Conservation (phyloP, 1,140 invertebrate species). For the Trachymyrmex septentrionalis region DNA sequence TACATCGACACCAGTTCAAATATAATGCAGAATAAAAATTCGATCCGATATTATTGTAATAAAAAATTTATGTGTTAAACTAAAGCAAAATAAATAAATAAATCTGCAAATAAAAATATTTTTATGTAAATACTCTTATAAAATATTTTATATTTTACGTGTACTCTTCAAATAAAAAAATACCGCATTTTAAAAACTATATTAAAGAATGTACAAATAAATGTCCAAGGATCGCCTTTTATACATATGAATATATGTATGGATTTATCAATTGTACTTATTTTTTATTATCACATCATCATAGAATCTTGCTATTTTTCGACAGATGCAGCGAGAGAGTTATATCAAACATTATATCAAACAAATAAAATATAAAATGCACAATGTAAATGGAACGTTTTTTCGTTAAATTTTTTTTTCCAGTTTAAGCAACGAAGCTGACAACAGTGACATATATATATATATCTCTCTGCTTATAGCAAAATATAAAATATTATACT, state of each 20-base stretch:
- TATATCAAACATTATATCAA: background rate
- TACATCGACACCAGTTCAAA: background rate
- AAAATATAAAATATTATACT: background rate
- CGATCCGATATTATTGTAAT: background rate
- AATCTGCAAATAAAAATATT: background rate
- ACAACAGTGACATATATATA: background rate
- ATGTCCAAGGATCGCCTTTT: slow-evolving; percentile 19
- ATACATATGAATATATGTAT: background rate
- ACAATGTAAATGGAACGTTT: background rate
- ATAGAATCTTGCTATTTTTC: slow-evolving; percentile 19
- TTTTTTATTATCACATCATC: background rate
- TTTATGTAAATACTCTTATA: background rate
- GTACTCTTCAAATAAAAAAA: background rate
- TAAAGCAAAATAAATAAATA: background rate
- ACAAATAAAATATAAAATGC: slow-evolving; percentile 12
- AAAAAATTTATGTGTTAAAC: background rate
- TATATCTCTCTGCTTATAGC: background rate
- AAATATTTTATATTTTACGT: slow-evolving; percentile 15
- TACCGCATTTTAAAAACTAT: background rate
- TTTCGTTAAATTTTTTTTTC: background rate
- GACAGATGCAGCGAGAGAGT: background rate
- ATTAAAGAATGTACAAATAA: background rate
- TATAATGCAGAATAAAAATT: background rate
- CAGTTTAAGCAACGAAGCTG: background rate
- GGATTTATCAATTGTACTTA: background rate